These are phyloP conservation scores for Plutomurus gul DNA, from an alignment of 1,140 invertebrate genomes.

Conservation along the genomic window DNA sequence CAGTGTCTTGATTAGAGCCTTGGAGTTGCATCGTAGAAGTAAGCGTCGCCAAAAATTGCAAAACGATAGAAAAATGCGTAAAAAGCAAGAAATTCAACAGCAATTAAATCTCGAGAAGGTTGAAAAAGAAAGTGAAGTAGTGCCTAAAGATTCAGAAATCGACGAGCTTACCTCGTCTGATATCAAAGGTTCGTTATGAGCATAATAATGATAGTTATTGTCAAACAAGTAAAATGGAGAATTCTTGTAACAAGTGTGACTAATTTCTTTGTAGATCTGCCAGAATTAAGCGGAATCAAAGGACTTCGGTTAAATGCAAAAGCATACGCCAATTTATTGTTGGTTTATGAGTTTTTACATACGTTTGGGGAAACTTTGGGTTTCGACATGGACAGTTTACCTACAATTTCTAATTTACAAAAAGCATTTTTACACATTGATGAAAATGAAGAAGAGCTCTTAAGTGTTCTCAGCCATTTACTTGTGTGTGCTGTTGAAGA, in stretches of 20 bases:
- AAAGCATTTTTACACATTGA: slow-evolving; percentile 80
- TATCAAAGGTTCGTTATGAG: neutral
- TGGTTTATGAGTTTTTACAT: slow-evolving; percentile 93
- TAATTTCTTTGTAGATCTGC: slow-evolving; percentile 60
- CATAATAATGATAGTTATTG: neutral
- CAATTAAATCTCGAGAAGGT: neutral
- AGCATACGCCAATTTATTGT: slow-evolving; percentile 87
- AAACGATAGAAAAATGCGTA: slow-evolving; percentile 40
- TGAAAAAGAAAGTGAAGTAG: slow-evolving; percentile 25
- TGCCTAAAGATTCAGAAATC: slow-evolving; percentile 33
- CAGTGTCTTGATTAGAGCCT: slow-evolving; percentile 35
- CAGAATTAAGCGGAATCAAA: slow-evolving; percentile 75
- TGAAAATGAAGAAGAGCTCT: slow-evolving; percentile 82
- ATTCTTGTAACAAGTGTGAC: neutral
- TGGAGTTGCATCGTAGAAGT: slow-evolving; percentile 41
- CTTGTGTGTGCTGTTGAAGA: slow-evolving; percentile 91
- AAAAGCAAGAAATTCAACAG: slow-evolving; percentile 35
- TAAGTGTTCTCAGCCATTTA: slow-evolving; percentile 86
- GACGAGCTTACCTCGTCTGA: neutral
- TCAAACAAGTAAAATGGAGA: slow-evolving; percentile 60
- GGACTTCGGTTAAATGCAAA: slow-evolving; percentile 80
- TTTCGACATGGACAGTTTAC: slow-evolving; percentile 86
- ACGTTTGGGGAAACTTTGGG: slow-evolving; percentile 93
- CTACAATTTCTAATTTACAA: slow-evolving; percentile 82
- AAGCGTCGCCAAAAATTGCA: slow-evolving; percentile 44